phyloP scores from a whole-genome alignment of 2,797 vertebrate genomes.

The Macropus fuliginosus region DNA sequence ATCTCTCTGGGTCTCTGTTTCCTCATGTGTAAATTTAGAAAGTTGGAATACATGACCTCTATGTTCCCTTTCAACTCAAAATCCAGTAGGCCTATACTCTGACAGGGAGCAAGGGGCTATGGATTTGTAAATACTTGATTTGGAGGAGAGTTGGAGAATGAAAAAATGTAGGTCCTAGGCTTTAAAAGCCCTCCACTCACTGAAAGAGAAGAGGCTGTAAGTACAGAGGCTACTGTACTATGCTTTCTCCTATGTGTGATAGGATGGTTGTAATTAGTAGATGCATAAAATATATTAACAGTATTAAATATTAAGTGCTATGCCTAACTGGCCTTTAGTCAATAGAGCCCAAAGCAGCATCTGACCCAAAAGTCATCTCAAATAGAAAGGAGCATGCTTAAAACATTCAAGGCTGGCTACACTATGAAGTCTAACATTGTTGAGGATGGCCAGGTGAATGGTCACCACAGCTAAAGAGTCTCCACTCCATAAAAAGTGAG shows the following conservation, averaged over 20 bases:
- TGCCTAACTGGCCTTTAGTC: conserved; percentile 16
- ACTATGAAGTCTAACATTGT: background rate
- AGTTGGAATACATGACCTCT: background rate
- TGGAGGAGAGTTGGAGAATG: background rate
- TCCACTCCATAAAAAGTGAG: rapidly evolving
- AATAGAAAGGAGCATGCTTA: conserved; percentile 5
- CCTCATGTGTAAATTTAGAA: background rate
- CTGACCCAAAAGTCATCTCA: background rate
- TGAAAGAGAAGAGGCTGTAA: conserved; percentile 18
- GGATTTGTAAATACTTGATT: conserved; percentile 31
- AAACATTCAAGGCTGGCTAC: conserved; percentile 14
- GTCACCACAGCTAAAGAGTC: background rate
- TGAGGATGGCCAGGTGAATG: background rate
- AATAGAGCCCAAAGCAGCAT: conserved; percentile 32
- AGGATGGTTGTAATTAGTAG: background rate
- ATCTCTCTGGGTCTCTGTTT: background rate
- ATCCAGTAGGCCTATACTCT: background rate
- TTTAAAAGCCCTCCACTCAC: conserved; percentile 26
- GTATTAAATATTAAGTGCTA: conserved; percentile 70
- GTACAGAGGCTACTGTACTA: conserved; percentile 41
- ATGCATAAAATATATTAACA: conserved; percentile 38
- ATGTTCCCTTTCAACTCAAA: background rate
- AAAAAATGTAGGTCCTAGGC: conserved; percentile 29
- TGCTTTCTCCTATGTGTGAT: conserved; percentile 40
- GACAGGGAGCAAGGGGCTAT: background rate